Base-by-base conservation (phyloP, 2,113 vertebrate genomes). In the Plecotus auritus region DNA sequence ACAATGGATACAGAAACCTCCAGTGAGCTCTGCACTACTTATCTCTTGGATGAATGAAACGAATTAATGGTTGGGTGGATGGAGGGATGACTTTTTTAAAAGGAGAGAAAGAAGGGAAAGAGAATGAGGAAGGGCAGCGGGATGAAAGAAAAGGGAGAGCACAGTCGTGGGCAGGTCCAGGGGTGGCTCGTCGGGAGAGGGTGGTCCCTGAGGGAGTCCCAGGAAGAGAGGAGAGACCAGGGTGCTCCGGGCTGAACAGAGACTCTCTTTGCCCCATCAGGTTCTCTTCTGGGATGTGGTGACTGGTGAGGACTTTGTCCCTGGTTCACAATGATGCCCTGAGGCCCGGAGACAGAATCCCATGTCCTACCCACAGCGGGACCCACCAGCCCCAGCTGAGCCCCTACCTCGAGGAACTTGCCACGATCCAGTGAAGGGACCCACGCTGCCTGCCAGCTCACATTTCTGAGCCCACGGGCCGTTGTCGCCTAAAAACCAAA, bases 391-490 rank as follows among this genome's bases (percentile, higher is more conserved):
- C 61, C 45, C 35, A 22, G 59, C 2, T 0, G 28, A 40, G 49
- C 40, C 47, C 45, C 81, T 98, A 99, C 99, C 99, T 99, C 97
- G 98, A 88, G 91, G 98, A 47, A 95, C 98, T 97, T 99, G 99
- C 99, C 99, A 99, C 40, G 80, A 97, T 85, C 99, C 99, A 23
- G 92, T 54, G 67, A 99, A 99, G 0, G 99, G 99, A 10, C 99
- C 99, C 10, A 97, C 93, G 47, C 98, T 98, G 95, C 99, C 99
- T 0, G 99, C 98, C 95, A 99, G 99, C 96, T 99, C 98, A 42
- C 99, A 99, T 98, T 99, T 99, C 98, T 99, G 98, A 47, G 99
- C 98, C 99, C 99, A 99, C 0, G 99, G 99, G 1, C 99, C 99
- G 0, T 99, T 99, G 98, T 99, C 99, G 91, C 99, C 99, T 99